Percentiles rank a stretch among this genome's conserved stretches.
Conservation (phyloP, 2,888 invertebrate species). For the Zygaena filipendulae region DNA sequence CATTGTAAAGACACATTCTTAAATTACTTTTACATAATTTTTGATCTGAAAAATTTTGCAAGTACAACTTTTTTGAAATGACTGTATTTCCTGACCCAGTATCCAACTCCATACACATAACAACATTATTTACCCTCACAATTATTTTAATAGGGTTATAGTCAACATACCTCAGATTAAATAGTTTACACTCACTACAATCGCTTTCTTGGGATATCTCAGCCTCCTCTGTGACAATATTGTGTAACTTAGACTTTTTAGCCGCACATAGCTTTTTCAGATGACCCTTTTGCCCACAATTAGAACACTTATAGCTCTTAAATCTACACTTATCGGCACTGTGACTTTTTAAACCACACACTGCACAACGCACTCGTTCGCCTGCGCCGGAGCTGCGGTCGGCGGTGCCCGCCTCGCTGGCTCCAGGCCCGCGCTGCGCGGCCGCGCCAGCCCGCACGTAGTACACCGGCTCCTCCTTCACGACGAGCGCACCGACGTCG, state of each 20-base stretch:
- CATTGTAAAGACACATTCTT: no score
- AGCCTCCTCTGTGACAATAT: neutral
- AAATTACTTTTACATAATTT: no score
- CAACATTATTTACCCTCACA: constrained; percentile 1
- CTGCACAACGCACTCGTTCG: constrained; percentile 2
- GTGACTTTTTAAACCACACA: constrained; percentile 10
- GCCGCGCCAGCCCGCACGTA: neutral
- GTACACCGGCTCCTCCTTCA: constrained; percentile 12
- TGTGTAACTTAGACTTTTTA: constrained; percentile 1
- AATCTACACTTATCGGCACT: constrained; percentile 9
- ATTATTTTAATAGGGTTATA: constrained; percentile 2
- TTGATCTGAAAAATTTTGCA: neutral
- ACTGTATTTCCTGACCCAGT: constrained; percentile 3
- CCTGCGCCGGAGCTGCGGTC: no score
- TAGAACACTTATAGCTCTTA: constrained; percentile 8
- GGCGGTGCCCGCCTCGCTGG: no score
- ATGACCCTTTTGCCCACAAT: constrained; percentile 11
- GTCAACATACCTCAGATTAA: constrained; percentile 5
- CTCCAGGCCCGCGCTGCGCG: neutral
- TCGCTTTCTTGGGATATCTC: neutral
- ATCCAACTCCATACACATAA: constrained; percentile 5
- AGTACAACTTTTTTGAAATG: constrained; percentile 1
- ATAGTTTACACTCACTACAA: constrained; percentile 4
- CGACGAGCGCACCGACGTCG: neutral
- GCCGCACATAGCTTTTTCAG: constrained; percentile 9